Base-by-base conservation (phyloP, 2,888 invertebrate genomes). In the Hymenopus coronatus region DNA sequence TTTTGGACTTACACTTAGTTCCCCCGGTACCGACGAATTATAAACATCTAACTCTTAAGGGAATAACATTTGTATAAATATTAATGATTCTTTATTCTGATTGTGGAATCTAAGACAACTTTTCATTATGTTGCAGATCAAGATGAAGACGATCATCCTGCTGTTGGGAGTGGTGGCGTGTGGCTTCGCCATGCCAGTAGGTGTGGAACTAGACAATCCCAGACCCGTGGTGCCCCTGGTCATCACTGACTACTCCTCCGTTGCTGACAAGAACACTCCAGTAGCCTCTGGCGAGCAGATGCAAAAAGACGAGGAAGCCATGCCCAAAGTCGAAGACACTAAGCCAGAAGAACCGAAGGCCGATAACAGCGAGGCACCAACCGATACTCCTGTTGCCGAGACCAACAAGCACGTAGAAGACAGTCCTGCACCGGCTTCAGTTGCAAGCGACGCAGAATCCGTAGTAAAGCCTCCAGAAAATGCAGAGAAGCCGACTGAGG, bases 81-180 rank as follows among this genome's bases (percentile, higher is more conserved):
- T 33, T 33, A 4, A 33, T 33, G 8, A 40, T 12, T 40, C 6
- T 0, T 6, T 40, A 12, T 9, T 40, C 33, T 33, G 9, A 40
- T 40, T 40, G 12, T 40, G 40, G 14, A 20, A 20, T 70, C 20
- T 70, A 15, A 70, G 20, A 70, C 20, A 70, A 70, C 0, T 2
- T 70, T 15, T 6, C 20, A 0, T 70, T 20, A 20, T 70, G 54
- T 70, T 70, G 20, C 54, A 70, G 54, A 70, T 28, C 94, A 95
- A 95, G 94, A 96, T 96, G 96, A 96, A 95, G 91, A 90, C 95
- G 92, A 94, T 96, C 93, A 92, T 96, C 92, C 92, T 96, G 92
- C 94, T 94, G 92, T 92, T 95, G 92, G 94, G 95, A 92, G 93
- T 95, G 91, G 94, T 94, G 92, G 94, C 92, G 88, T 92, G 93